Conservation (phyloP, 2,797 vertebrate species). For the Lacerta agilis region DNA sequence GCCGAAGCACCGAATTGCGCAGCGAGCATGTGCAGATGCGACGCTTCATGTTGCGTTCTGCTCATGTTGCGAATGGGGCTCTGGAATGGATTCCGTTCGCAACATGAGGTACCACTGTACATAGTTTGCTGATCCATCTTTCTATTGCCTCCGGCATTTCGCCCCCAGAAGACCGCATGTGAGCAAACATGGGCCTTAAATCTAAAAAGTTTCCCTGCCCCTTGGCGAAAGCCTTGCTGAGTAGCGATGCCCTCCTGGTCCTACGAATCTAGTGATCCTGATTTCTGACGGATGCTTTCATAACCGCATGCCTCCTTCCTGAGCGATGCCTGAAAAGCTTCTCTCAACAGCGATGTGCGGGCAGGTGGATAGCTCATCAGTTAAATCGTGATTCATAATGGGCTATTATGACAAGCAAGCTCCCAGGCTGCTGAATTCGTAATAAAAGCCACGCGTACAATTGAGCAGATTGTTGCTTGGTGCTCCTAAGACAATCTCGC, state of each 20-base stretch:
- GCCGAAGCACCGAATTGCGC: no score
- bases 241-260: slow-evolving; percentile 1
- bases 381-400: slow-evolving; percentile 50
- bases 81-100: no score
- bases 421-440: slow-evolving; percentile 48
- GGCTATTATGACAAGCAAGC: slow-evolving; percentile 35
- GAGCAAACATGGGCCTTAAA: no score
- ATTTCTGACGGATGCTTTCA: slow-evolving; percentile 10
- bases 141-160: no score
- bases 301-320: neutral
- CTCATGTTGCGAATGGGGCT: no score
- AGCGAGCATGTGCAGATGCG: no score
- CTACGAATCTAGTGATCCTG: slow-evolving; percentile 27
- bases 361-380: slow-evolving; percentile 44
- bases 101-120: no score
- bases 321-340: slow-evolving; percentile 39
- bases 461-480: slow-evolving; percentile 49
- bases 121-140: no score
- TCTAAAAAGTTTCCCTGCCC: no score
- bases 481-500: slow-evolving; percentile 28
- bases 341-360: slow-evolving; percentile 29
- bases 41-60: no score
- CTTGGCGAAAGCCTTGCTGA: neutral
- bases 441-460: slow-evolving; percentile 35
- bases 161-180: no score